Percentiles rank a stretch among this genome's conserved stretches.
Evolutionary conservation across 2,113 vertebrate species (phyloP).

Genomic region (Phrynosoma blainvillii): DNA sequence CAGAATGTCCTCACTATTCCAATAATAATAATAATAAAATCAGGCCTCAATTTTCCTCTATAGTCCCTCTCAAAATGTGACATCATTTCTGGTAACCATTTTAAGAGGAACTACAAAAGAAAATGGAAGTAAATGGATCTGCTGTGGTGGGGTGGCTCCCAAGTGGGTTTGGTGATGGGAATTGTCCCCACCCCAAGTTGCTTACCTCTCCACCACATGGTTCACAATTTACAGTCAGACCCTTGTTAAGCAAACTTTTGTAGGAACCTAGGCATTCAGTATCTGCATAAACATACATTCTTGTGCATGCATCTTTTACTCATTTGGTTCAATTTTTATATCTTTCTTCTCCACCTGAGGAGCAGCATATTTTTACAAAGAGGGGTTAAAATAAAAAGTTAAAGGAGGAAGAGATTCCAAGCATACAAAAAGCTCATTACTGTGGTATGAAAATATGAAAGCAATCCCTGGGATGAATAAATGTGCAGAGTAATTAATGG

Average conservation of each 20-base stretch:
- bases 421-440: background rate
- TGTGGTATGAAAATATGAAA: background rate
- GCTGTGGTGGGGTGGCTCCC: too few relatives aligned
- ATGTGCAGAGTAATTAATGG: conserved; percentile 7
- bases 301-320: background rate
- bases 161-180: too few relatives aligned
- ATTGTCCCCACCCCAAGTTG: too few relatives aligned
- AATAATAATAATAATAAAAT: too few relatives aligned
- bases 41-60: too few relatives aligned
- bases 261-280: background rate
- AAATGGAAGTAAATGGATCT: too few relatives aligned
- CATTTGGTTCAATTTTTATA: background rate
- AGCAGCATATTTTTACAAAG: background rate
- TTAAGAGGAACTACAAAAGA: too few relatives aligned
- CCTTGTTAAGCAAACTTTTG: background rate
- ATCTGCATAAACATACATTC: background rate
- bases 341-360: background rate
- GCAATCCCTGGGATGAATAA: conserved; percentile 1
- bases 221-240: background rate
- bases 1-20: too few relatives aligned
- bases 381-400: background rate
- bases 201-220: too few relatives aligned
- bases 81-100: too few relatives aligned
- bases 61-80: too few relatives aligned
- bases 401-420: background rate